Conservation (phyloP, 2,888 invertebrate genomes). For the Alloplasta piceator region DNA sequence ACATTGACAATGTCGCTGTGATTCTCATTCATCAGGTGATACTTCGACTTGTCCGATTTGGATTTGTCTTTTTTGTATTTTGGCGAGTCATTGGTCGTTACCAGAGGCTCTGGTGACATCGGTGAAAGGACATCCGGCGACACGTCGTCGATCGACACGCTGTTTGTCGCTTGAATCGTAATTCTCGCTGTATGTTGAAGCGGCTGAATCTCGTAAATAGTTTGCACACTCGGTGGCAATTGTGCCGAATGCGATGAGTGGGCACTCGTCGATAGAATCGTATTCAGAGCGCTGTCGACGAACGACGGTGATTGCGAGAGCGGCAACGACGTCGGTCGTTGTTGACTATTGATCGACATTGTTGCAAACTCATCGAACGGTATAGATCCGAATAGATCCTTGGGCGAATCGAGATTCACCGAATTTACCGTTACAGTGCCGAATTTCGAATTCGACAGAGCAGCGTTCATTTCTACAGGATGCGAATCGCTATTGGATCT, state of each 20-base stretch:
- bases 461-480: slow-evolving; percentile 1
- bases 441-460: slow-evolving; percentile 73
- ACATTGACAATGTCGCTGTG: slow-evolving; percentile 79
- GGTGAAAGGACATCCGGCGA: slow-evolving; percentile 72
- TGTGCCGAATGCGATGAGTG: slow-evolving; percentile 65
- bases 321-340: slow-evolving; percentile 78
- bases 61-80: slow-evolving; percentile 83
- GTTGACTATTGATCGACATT: slow-evolving; percentile 72
- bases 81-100: slow-evolving; percentile 71
- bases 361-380: slow-evolving; percentile 80
- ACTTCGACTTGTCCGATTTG: slow-evolving; percentile 84
- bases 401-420: slow-evolving; percentile 63
- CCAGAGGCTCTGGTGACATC: slow-evolving; percentile 78
- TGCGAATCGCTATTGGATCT: slow-evolving; percentile 39
- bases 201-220: slow-evolving; percentile 69
- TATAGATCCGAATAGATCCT: slow-evolving; percentile 81
- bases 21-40: slow-evolving; percentile 84
- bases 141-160: slow-evolving; percentile 70
- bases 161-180: slow-evolving; percentile 74
- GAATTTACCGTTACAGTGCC: slow-evolving; percentile 78
- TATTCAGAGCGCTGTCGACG: slow-evolving; percentile 71
- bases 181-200: slow-evolving; percentile 72
- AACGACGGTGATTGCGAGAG: slow-evolving; percentile 76
- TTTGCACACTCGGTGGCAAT: slow-evolving; percentile 44
- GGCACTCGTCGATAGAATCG: slow-evolving; percentile 69